Percentiles rank a stretch among this genome's conserved stretches.
Conservation (phyloP, 92 coral and sea anemone species). For the Desmophyllum pertusum region DNA sequence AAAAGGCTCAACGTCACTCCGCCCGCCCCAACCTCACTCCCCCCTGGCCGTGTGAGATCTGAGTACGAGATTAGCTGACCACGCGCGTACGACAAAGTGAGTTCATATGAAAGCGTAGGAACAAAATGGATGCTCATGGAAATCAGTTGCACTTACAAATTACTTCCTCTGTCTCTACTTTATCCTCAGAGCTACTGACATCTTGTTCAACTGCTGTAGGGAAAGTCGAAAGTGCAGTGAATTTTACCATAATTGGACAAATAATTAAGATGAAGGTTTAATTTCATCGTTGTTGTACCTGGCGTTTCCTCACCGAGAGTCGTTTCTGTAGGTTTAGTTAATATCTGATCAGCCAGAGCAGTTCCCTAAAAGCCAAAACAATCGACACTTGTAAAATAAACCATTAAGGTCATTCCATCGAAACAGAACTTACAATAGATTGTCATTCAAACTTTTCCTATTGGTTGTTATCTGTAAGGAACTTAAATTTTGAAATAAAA, state of each 20-base stretch:
- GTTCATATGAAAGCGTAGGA: not conserved
- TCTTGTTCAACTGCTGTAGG: slow-evolving; percentile 7
- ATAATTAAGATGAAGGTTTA: not conserved
- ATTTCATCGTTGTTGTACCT: not conserved
- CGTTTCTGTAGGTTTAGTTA: slow-evolving; percentile 19
- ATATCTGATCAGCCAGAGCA: slow-evolving; percentile 73
- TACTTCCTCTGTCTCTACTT: slow-evolving; percentile 20
- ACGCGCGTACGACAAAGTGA: not conserved
- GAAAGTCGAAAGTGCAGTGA: not conserved
- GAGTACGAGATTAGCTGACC: not conserved
- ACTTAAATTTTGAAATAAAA: no score
- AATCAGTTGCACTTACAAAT: slow-evolving; percentile 20
- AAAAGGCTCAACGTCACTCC: no score
- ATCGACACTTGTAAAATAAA: not conserved
- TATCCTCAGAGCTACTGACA: slow-evolving; percentile 28
- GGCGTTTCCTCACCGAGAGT: not conserved
- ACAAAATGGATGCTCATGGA: not conserved
- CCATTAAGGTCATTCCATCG: no score
- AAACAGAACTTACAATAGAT: no score
- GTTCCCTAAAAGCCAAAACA: slow-evolving; percentile 55
- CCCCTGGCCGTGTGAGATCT: not conserved
- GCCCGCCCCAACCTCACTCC: no score
- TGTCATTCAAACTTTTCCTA: no score
- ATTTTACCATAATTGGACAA: not conserved
- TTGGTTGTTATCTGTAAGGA: no score